Conservation (phyloP, 2,113 vertebrate species). For the Rhynchopsitta pachyrhyncha region DNA sequence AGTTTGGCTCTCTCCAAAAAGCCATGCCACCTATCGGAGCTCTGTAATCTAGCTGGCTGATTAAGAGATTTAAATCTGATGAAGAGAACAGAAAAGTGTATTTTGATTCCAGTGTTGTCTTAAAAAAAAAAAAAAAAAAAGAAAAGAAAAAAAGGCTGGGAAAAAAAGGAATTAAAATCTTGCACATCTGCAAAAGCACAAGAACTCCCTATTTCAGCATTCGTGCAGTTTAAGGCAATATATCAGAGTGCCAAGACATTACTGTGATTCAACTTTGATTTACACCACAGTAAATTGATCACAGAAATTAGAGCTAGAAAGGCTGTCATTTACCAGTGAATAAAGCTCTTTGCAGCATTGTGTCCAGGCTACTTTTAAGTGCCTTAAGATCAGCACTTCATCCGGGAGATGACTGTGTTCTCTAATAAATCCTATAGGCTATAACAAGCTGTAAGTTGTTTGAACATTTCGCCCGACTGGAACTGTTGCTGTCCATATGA, state of each 20-base stretch:
- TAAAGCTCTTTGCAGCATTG: background rate
- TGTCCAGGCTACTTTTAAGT: background rate
- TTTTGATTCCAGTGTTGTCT: background rate
- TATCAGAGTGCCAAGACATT: background rate
- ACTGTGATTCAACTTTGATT: background rate
- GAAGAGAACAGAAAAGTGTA: background rate
- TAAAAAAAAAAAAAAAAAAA: background rate
- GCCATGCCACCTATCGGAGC: background rate
- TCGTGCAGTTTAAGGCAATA: background rate
- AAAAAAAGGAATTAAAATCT: background rate
- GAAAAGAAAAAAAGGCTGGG: background rate
- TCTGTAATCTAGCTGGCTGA: background rate
- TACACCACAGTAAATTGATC: background rate
- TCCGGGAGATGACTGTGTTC: background rate
- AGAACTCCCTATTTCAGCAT: conserved; percentile 1
- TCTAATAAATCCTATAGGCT: background rate
- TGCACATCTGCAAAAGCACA: background rate
- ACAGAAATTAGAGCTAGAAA: background rate
- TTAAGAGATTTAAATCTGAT: background rate
- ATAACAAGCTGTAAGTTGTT: background rate
- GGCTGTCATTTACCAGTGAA: background rate
- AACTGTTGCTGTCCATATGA: background rate
- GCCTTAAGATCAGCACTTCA: background rate
- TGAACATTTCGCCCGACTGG: background rate
- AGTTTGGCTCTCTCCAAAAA: background rate